A percentile compares a stretch with the other conserved stretches of the same genome.
Evolutionary conservation across 2,113 vertebrate species (phyloP).

Genomic region (Murina feae): DNA sequence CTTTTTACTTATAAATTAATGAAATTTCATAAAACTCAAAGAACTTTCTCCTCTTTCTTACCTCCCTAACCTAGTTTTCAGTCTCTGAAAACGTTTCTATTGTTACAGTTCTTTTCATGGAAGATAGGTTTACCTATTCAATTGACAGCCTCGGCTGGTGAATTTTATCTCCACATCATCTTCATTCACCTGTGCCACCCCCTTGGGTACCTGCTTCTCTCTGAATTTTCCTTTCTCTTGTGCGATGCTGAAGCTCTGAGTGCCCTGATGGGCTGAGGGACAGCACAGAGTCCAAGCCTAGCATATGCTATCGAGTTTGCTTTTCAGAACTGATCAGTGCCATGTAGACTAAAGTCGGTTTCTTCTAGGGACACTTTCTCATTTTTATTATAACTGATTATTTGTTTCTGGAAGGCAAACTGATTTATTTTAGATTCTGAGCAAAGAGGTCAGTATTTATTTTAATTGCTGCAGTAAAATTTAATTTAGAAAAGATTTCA

Average conservation of each 20-base stretch:
- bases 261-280: background rate
- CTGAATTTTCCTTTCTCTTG: background rate
- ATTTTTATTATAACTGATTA: background rate
- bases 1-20: background rate
- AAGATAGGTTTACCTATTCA: background rate
- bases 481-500: conserved; percentile 33
- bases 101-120: background rate
- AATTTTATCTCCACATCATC: background rate
- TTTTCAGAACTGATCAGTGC: background rate
- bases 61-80: background rate
- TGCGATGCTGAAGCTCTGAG: background rate
- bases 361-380: background rate
- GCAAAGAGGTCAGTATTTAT: background rate
- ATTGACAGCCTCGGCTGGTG: background rate
- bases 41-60: background rate
- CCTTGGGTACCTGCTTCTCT: background rate
- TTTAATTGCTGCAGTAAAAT: background rate
- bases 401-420: background rate
- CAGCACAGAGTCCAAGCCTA: background rate
- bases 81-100: background rate
- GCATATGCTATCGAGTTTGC: background rate
- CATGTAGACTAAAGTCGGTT: background rate
- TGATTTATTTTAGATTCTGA: conserved; percentile 4
- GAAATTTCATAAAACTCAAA: background rate
- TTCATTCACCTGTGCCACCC: background rate